phyloP scores from a whole-genome alignment of 1,140 invertebrate genomes.

The Calliopsis andreniformis region DNA sequence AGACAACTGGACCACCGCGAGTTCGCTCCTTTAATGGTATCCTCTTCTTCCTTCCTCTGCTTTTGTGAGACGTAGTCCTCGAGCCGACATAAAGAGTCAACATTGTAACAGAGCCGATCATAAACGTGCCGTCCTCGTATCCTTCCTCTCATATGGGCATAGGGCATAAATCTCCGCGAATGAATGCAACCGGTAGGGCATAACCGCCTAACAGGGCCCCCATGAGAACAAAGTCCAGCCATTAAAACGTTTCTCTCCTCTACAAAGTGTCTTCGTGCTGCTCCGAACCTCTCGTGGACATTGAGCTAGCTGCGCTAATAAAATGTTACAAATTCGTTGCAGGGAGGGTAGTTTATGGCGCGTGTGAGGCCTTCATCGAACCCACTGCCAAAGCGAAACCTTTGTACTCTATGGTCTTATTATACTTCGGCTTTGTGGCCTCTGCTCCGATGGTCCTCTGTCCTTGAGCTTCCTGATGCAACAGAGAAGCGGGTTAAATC shows the following conservation, averaged over 20 bases:
- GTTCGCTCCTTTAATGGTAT: slow-evolving; percentile 54
- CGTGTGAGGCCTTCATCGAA: slow-evolving; percentile 70
- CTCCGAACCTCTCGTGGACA: slow-evolving; percentile 19
- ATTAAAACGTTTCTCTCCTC: slow-evolving; percentile 72
- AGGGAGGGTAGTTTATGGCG: slow-evolving; percentile 74
- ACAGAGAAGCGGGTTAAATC: slow-evolving; percentile 16
- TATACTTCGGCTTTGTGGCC: slow-evolving; percentile 22
- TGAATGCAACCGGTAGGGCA: slow-evolving; percentile 69
- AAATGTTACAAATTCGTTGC: slow-evolving; percentile 80
- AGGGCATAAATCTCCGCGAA: slow-evolving; percentile 67
- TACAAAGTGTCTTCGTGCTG: slow-evolving; percentile 70
- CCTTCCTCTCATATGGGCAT: slow-evolving; percentile 57
- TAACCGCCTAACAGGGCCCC: slow-evolving; percentile 68
- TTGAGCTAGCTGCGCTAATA: slow-evolving; percentile 67
- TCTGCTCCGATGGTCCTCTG: slow-evolving; percentile 4
- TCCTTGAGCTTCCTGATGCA: neutral
- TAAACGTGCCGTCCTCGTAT: slow-evolving; percentile 73
- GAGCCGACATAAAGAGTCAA: slow-evolving; percentile 71
- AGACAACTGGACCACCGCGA: neutral
- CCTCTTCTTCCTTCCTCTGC: slow-evolving; percentile 40
- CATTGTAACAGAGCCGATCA: slow-evolving; percentile 77
- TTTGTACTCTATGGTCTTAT: slow-evolving; percentile 31
- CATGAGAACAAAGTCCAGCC: slow-evolving; percentile 72
- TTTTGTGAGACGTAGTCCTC: slow-evolving; percentile 58
- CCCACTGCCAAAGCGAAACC: slow-evolving; percentile 37